Base-by-base conservation (phyloP, 2,113 vertebrate genomes). In the Chamaea fasciata region DNA sequence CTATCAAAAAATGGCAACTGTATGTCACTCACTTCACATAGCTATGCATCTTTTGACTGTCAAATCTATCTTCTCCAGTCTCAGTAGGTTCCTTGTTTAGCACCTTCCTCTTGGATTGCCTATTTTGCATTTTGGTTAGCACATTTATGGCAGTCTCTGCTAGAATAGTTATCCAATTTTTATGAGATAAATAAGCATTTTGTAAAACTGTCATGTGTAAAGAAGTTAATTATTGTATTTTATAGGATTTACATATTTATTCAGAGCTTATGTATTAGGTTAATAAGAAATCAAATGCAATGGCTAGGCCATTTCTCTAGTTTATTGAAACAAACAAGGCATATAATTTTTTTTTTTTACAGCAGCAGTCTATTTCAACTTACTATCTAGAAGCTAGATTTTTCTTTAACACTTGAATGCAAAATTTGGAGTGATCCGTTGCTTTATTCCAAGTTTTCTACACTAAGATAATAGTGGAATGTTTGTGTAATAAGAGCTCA, bases 151-250 rank as follows among this genome's bases (percentile, higher is more conserved):
- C 14, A 52, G 21, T 53, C 16, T 7, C 39, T 68, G 23, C 20
- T 71, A 64, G 44, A 92, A 42, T 23, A 12, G 8, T 64, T 60
- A 68, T n/a, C 12, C 27, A 42, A 30, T 68, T 92, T 89, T 59
- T 63, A 42, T 62, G 1, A 49, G 46, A 50, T 63, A 70, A 87
- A 41, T 47, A 79, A 30, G 15, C 23, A 79, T 67, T 90, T 79
- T 46, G 35, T 64, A 90, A 88, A 44, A 76, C n/a, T 18, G 13
- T 27, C 26, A 42, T 22, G 23, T 59, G 65, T 50, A 68, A 57
- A 85, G 14, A 39, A 82, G 53, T 28, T 92, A 87, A 82, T 93
- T 73, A 73, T 42, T 79, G 21, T 9, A 47, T 85, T 90, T 91
- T 85, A 83, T 73, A n/a, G 17, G 23, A 31, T 31, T 17, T 63